Evolutionary conservation across 2,113 vertebrate genomes (phyloP), one percentile per base, ranked within the genome.

Genomic region (Perognathus longimembris): DNA sequence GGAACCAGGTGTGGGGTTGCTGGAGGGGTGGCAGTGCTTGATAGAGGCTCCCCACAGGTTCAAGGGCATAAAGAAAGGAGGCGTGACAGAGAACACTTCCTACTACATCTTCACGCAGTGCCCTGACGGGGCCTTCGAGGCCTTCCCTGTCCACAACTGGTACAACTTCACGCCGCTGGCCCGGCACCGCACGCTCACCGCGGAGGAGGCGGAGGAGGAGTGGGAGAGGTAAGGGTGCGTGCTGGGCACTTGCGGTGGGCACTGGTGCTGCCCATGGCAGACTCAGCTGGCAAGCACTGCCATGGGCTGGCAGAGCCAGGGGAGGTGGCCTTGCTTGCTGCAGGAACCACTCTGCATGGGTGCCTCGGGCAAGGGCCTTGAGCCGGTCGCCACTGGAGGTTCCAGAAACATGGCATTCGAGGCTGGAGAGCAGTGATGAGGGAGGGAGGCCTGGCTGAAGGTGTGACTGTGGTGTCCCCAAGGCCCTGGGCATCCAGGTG

Each of bases 71-170:
- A 99, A 99, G 98, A 99, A 99, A 92, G 99, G 99, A 0, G 99
- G 99, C 0, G 98, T 99, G 84, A 99, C 99, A 1, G 99, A 99
- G 94, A 99, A 99, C 57, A 86, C 99, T 45, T 66, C 99, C 97
- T 98, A 98, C 98, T 99, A 99, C 98, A 99, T 99, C 97, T 99
- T 99, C 86, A 99, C 99, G 0, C 99, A 99, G 97, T 99, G 99
- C 93, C 98, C 99, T 0, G 99, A 99, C 0, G 99, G 99, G 21
- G 99, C 99, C 5, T 99, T 99, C 1, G 99, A 99, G 97, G 99
- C 99, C 6, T 99, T 99, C 88, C 99, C 99, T 0, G 99, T 99
- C 14, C 97, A 99, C 66, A 98, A 98, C 96, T 99, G 99, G 99
- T 99, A 99, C 96, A 99, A 99, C 96, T 99, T 99, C 93, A 99